phyloP scores from a whole-genome alignment of 1,140 invertebrate genomes.

The Latrodectus geometricus region DNA sequence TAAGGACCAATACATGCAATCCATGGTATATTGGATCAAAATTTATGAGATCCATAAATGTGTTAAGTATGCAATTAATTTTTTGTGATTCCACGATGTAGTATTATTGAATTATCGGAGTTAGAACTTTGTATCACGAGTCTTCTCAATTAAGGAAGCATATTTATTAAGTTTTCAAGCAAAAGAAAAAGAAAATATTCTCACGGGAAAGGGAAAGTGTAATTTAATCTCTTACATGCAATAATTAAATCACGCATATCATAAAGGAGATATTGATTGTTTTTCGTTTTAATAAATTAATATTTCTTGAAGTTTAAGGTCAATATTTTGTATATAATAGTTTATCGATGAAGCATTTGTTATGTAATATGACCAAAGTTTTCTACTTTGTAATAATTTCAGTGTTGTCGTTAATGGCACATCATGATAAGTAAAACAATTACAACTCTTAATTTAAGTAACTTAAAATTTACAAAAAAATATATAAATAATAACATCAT shows the following conservation, averaged over 20 bases:
- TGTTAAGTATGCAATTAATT: not conserved
- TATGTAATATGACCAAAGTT: too few species aligned
- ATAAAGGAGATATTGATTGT: too few species aligned
- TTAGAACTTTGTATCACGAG: not conserved
- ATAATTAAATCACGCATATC: not conserved
- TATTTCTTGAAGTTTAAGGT: too few species aligned
- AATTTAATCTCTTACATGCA: not conserved
- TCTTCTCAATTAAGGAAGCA: not conserved
- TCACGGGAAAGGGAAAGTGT: not conserved
- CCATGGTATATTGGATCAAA: not conserved
- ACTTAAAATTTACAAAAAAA: too few species aligned
- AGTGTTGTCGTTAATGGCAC: too few species aligned
- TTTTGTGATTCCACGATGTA: not conserved
- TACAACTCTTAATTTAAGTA: too few species aligned
- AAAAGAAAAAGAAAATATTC: slow-evolving; percentile 1
- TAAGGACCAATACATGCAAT: not conserved
- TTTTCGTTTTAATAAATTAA: too few species aligned
- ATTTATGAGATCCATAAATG: not conserved
- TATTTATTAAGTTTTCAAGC: not conserved
- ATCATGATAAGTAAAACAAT: too few species aligned
- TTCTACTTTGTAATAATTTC: too few species aligned
- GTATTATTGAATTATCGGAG: not conserved
- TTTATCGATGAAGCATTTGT: too few species aligned
- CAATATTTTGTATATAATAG: too few species aligned
- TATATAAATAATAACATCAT: too few species aligned